Conservation (phyloP, 1,140 invertebrate species). For the Ips typographus region DNA sequence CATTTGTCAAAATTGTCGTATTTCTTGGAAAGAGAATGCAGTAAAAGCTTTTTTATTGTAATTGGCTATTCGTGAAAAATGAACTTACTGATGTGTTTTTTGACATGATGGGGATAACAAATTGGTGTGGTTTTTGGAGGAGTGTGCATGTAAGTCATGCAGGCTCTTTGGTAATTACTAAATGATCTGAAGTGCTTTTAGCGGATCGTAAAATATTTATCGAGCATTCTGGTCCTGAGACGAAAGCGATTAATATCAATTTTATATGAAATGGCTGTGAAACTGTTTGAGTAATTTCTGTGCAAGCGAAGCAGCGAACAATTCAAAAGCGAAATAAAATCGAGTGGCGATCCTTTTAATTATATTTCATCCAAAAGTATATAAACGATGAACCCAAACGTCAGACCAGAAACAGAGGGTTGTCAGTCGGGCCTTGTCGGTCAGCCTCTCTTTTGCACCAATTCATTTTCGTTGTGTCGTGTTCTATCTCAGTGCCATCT, state of each 20-base stretch:
- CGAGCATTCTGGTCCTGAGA: not conserved
- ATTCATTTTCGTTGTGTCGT: conserved; percentile 51
- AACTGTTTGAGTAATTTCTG: conserved; percentile 24
- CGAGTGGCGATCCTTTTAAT: conserved; percentile 34
- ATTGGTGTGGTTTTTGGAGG: not conserved
- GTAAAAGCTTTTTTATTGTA: not conserved
- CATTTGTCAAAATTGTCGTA: not conserved
- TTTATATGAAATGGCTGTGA: conserved; percentile 24
- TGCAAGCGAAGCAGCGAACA: conserved; percentile 10
- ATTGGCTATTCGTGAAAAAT: not conserved
- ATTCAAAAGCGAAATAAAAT: conserved; percentile 31
- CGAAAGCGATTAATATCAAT: conserved; percentile 25
- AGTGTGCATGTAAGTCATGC: not conserved
- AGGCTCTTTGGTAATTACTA: conserved; percentile 6
- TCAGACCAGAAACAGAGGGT: conserved; percentile 37
- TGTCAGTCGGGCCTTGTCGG: conserved; percentile 35
- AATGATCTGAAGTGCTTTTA: conserved; percentile 10
- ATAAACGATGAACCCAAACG: conserved; percentile 37
- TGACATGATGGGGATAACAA: not conserved
- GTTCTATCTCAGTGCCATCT: conserved; percentile 55
- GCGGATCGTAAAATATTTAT: conserved; percentile 17
- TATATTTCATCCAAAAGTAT: conserved; percentile 35
- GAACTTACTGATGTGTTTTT: not conserved
- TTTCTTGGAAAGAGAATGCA: not conserved
- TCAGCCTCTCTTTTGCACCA: conserved; percentile 41